Base-by-base conservation (phyloP, 2,113 vertebrate genomes). In the Onychorhynchus coronatus region DNA sequence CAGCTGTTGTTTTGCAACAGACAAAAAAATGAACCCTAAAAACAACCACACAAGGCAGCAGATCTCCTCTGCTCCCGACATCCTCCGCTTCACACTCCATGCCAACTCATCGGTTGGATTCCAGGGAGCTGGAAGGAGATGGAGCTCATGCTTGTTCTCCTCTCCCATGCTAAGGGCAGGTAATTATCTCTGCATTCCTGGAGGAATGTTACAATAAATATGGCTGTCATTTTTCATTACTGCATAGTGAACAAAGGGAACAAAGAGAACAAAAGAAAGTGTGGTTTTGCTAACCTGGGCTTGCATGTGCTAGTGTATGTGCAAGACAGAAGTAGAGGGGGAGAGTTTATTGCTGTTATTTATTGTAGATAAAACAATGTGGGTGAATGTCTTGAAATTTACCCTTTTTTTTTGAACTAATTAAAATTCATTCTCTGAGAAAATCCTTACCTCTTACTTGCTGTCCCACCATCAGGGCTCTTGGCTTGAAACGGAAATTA, bases 171-270 rank as follows among this genome's bases (percentile, higher is more conserved):
- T 89, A 90, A 96, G 90, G 89, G 90, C 85, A 75, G 76, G 94
- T 96, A 97, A 96, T 97, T 97, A 97, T 96, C 91, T 94, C 95
- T 90, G 95, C 95, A 77, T 97, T 97, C 97, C 97, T 96, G 94
- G 49, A 91, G 95, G 95, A 97, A 93, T 42, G 89, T 95, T 92
- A 88, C 95, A 93, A 95, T 96, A 97, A 97, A 93, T 89, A 97
- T 93, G 91, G 93, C 95, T 96, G 96, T 96, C 96, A 93, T 88
- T 96, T 96, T 96, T 96, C 91, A 91, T 96, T 95, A 91, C 84
- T 67, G 91, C 94, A 24, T 2, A n/a, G 83, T 52, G 96, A 97
- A 96, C 96, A 97, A 97, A 96, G 96, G 72, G 92, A 98, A 96
- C 91, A 95, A 95, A 96, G 94, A 77, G 96, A 97, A 97, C 96